These are phyloP conservation scores for Procambarus virginalis DNA, from an alignment of 1,140 invertebrate genomes.

Conservation along the genomic window DNA sequence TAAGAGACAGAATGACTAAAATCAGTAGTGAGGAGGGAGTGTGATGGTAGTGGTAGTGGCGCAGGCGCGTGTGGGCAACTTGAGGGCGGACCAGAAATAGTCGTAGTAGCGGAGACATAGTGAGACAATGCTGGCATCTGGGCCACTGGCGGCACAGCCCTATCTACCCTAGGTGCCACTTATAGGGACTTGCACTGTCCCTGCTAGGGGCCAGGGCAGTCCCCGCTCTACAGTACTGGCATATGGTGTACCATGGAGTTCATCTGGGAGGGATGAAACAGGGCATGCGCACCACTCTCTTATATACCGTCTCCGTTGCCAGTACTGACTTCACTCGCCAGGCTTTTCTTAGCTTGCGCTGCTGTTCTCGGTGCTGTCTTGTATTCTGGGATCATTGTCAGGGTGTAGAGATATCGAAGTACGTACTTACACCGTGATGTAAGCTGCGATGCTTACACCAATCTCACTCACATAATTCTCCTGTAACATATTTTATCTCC, in stretches of 20 bases:
- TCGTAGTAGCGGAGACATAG: slow-evolving; percentile 4
- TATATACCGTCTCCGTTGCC: too few relatives aligned
- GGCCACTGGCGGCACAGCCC: neutral
- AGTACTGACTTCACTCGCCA: neutral
- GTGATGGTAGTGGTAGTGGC: neutral
- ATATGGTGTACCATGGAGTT: too few relatives aligned
- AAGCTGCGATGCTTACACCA: neutral
- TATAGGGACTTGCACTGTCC: neutral
- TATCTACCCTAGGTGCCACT: neutral
- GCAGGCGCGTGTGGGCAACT: neutral
- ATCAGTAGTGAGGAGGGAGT: neutral
- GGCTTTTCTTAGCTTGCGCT: neutral
- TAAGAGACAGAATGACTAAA: neutral
- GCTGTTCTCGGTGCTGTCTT: neutral
- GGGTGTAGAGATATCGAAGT: neutral
- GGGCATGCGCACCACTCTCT: too few relatives aligned
- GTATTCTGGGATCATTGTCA: slow-evolving; percentile 4
- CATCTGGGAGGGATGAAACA: too few relatives aligned
- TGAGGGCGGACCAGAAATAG: neutral
- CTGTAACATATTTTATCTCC: too few relatives aligned
- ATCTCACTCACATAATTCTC: too few relatives aligned
- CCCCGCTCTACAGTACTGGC: too few relatives aligned
- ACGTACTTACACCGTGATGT: too few relatives aligned
- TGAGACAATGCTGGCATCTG: slow-evolving; percentile 7
- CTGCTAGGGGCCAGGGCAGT: neutral